Base-by-base conservation (phyloP, 2,888 invertebrate genomes). In the Autographa gamma region DNA sequence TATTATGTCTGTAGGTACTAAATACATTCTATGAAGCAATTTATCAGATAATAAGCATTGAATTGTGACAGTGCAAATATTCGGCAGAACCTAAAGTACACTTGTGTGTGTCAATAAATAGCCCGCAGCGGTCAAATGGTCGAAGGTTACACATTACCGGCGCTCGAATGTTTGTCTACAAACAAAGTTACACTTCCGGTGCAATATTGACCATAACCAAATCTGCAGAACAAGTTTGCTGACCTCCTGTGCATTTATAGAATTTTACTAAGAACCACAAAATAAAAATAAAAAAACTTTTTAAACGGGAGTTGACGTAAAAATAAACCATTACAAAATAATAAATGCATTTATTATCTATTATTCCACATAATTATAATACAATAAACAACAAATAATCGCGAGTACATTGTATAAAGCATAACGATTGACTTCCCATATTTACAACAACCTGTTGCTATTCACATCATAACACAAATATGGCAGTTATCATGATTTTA, bases 341-440 rank as follows among this genome's bases (percentile, higher is more conserved):
- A 43, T 65, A 0, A 60, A 66, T 63, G n/a, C 43, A 54, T 77
- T 77, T 74, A 66, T 60, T 71, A 66, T 63, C 58, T 66, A 63
- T 16, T 56, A 66, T 61, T 59, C 60, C 34, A 52, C 63, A 71
- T 71, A 54, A 67, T 66, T 60, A 71, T 65, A 77, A 62, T 31
- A 48, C 18, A 77, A 67, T 52, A 52, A 61, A 56, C 43, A 68
- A 71, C 19, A 19, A 62, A 74, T 58, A 63, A 63, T 65, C 16
- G 32, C 16, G 14, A 72, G 8, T 64, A 61, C 16, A 73, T 67
- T 58, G 43, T 71, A 68, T 61, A 66, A 59, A 61, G 31, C 59
- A 54, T 31, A 58, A 60, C 16, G 60, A 73, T 56, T 62, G 25
- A 25, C 43, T 13, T 7, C 34, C 13, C 38, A 59, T 66, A 76